Evolutionary conservation across 2,797 vertebrate species (phyloP).

Genomic region (Xenopus petersii): DNA sequence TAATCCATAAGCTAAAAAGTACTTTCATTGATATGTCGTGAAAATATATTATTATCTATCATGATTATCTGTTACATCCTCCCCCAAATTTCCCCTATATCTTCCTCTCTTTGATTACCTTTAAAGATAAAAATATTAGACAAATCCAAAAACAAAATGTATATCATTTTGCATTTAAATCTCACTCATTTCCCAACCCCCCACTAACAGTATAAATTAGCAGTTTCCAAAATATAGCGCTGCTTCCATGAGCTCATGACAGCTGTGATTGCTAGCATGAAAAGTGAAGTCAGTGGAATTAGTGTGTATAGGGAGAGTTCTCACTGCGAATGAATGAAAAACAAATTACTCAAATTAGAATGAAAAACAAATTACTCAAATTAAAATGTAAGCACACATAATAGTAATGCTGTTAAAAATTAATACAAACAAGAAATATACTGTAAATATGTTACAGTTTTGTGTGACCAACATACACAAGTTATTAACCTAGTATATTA

Average conservation of each 20-base stretch:
- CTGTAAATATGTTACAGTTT: slow-evolving; percentile 24
- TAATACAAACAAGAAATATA: slow-evolving; percentile 18
- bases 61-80: no score
- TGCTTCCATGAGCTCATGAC: slow-evolving; percentile 69
- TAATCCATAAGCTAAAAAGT: no score
- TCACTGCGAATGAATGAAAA: slow-evolving; percentile 54
- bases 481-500: background rate
- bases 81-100: no score
- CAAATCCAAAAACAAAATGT: no score
- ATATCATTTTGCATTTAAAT: background rate
- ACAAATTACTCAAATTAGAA: slow-evolving; percentile 49
- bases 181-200: slow-evolving; percentile 18
- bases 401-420: slow-evolving; percentile 19
- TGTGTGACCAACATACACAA: slow-evolving; percentile 1
- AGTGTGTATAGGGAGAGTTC: slow-evolving; percentile 49
- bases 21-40: no score
- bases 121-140: no score
- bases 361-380: slow-evolving; percentile 52
- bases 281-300: slow-evolving; percentile 54
- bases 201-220: slow-evolving; percentile 61
- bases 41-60: no score
- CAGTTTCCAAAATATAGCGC: slow-evolving; percentile 52
- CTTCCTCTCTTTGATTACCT: no score
- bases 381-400: slow-evolving; percentile 49
- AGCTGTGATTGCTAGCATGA: slow-evolving; percentile 58